phyloP scores from a whole-genome alignment of 2,888 invertebrate genomes.

The Latheticus oryzae region DNA sequence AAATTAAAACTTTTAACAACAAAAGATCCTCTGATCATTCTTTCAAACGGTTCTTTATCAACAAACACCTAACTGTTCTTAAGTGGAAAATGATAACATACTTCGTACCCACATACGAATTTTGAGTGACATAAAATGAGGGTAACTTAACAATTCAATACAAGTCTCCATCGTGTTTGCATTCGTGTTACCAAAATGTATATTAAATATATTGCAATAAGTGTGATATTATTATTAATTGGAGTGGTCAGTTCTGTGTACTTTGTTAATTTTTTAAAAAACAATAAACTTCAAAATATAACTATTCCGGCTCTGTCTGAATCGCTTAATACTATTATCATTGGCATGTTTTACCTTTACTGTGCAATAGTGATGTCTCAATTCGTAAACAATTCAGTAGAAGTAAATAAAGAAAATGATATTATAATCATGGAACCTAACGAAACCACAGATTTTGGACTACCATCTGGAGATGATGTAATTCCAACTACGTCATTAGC shows the following conservation, averaged over 20 bases:
- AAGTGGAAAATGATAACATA: slow-evolving; percentile 29
- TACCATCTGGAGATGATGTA: neutral
- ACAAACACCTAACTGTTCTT: slow-evolving; percentile 24
- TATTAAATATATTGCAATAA: slow-evolving; percentile 56
- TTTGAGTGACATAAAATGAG: slow-evolving; percentile 2
- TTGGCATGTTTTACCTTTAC: slow-evolving; percentile 60
- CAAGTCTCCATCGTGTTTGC: no score
- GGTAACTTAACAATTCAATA: no score
- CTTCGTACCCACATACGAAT: slow-evolving; percentile 20
- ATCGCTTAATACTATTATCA: slow-evolving; percentile 55
- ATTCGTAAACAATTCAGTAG: slow-evolving; percentile 1
- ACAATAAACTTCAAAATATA: slow-evolving; percentile 46
- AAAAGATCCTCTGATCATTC: slow-evolving; percentile 9
- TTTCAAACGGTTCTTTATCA: slow-evolving; percentile 17
- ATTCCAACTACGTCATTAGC: slow-evolving; percentile 7
- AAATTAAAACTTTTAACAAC: neutral
- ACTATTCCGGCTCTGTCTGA: slow-evolving; percentile 54
- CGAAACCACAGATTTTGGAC: no score
- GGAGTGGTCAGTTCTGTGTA: slow-evolving; percentile 53
- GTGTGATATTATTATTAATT: slow-evolving; percentile 52
- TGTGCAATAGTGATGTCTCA: slow-evolving; percentile 45
- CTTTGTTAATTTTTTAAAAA: slow-evolving; percentile 53
- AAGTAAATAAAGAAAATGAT: slow-evolving; percentile 40
- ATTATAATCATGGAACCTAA: slow-evolving; percentile 40
- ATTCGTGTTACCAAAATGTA: slow-evolving; percentile 57